phyloP scores from a whole-genome alignment of 2,797 vertebrate species.

The Gastrophryne carolinensis region DNA sequence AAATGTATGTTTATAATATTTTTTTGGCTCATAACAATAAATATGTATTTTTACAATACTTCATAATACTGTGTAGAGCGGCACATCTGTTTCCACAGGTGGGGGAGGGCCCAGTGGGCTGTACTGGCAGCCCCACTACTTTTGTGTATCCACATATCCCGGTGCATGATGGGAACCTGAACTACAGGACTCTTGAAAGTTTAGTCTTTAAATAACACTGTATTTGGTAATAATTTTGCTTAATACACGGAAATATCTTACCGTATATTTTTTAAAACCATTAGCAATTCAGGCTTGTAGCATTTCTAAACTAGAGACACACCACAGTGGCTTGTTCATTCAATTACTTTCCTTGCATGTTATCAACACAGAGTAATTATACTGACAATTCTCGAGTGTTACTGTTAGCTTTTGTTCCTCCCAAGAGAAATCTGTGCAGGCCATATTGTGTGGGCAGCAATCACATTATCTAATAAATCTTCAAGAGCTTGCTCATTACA shows the following conservation, averaged over 20 bases:
- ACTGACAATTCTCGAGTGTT: conserved; percentile 32
- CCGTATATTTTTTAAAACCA: conserved; percentile 8
- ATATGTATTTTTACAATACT: no score
- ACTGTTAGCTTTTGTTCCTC: conserved; percentile 27
- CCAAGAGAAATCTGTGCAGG: conserved; percentile 2
- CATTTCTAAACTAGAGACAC: conserved; percentile 5
- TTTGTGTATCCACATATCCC: no score
- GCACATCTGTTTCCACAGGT: no score
- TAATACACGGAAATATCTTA: neutral
- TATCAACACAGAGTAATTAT: conserved; percentile 38
- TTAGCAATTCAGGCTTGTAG: neutral
- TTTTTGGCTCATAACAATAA: no score
- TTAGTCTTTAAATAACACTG: neutral
- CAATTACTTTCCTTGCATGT: conserved; percentile 18
- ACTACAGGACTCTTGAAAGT: neutral
- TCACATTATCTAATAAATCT: conserved; percentile 24
- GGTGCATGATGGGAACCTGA: neutral
- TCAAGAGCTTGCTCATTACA: neutral
- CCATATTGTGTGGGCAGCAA: conserved; percentile 27
- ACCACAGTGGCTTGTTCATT: conserved; percentile 16
- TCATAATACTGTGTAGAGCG: no score
- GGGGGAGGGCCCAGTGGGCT: no score
- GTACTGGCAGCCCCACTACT: no score
- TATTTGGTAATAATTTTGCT: neutral
- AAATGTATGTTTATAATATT: no score